Evolutionary conservation across 2,113 vertebrate genomes (phyloP).

Genomic region (Dendropsophus ebraccatus): DNA sequence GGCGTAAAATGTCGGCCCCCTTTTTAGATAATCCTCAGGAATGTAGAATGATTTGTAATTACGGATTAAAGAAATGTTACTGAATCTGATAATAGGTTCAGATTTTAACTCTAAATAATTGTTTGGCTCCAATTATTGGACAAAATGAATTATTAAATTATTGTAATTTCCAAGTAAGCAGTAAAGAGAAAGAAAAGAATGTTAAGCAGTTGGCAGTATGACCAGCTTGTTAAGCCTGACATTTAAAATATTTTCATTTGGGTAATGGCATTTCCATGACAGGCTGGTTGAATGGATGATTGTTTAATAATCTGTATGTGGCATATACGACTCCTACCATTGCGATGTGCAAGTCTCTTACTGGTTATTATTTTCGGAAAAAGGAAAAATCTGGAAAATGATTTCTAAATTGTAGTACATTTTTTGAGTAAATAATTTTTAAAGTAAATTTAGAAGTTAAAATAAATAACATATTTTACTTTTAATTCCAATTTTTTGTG

Average conservation of each 20-base stretch:
- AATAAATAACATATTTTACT: too few species aligned
- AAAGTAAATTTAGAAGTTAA: too few species aligned
- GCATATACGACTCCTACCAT: neutral
- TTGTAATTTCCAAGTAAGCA: constrained; percentile 26
- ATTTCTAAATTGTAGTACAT: neutral
- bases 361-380: neutral
- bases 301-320: constrained; percentile 36
- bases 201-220: constrained; percentile 18
- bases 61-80: neutral
- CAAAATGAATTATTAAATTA: constrained; percentile 10
- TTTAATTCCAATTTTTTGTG: too few species aligned
- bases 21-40: neutral
- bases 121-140: constrained; percentile 5
- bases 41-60: neutral
- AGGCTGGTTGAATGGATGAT: constrained; percentile 34
- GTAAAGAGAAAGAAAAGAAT: constrained; percentile 9
- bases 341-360: neutral
- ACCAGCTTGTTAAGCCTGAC: constrained; percentile 42
- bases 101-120: neutral
- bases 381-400: neutral
- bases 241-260: constrained; percentile 47
- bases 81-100: neutral
- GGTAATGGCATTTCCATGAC: constrained; percentile 45
- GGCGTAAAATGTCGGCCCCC: neutral
- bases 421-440: neutral